Conservation (phyloP, 1,140 invertebrate genomes). For the Metopolophium dirhodum region DNA sequence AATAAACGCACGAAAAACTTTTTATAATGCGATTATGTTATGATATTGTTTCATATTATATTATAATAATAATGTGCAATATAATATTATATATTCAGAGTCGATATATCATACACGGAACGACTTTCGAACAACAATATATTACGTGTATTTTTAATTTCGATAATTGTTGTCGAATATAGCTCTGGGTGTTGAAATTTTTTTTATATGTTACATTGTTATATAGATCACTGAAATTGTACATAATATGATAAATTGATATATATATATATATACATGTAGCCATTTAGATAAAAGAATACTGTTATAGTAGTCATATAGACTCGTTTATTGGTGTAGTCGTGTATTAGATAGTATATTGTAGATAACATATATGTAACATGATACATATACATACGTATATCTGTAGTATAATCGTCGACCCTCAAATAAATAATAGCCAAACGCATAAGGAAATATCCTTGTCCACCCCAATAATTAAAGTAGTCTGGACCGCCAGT, state of each 20-base stretch:
- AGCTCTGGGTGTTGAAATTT: neutral
- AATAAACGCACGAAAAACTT: neutral
- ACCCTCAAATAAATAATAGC: neutral
- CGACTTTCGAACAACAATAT: neutral
- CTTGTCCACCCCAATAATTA: slow-evolving; percentile 1
- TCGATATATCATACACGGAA: neutral
- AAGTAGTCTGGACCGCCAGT: neutral
- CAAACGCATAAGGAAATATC: neutral
- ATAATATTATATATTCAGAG: neutral
- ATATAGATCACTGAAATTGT: neutral
- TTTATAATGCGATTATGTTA: neutral
- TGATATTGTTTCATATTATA: neutral
- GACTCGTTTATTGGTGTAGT: neutral
- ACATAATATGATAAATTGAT: neutral
- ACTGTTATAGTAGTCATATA: neutral
- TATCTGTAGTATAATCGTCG: neutral
- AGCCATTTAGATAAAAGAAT: neutral
- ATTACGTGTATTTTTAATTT: neutral
- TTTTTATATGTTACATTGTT: neutral
- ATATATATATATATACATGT: no score
- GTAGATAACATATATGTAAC: neutral
- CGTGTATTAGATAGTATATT: neutral
- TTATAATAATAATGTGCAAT: neutral
- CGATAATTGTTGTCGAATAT: neutral
- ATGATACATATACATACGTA: neutral